phyloP scores from a whole-genome alignment of 2,888 invertebrate genomes.

The Drosophila prolongata region DNA sequence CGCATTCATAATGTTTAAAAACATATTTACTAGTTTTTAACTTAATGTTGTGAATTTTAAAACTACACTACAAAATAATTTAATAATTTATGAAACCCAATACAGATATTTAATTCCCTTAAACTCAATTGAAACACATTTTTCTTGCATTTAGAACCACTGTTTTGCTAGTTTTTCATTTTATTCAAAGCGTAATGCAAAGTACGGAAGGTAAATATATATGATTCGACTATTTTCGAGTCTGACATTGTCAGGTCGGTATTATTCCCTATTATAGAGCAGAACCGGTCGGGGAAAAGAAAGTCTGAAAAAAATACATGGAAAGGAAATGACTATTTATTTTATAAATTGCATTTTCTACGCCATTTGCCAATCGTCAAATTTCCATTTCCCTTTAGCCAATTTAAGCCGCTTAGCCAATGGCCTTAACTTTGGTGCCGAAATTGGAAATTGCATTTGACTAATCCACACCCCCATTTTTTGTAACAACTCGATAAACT shows the following conservation, averaged over 20 bases:
- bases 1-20: too few relatives aligned
- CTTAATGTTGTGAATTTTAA: too few relatives aligned
- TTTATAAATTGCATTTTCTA: conserved; percentile 60
- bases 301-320: conserved; percentile 10
- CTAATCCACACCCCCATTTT: conserved; percentile 10
- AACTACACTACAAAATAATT: too few relatives aligned
- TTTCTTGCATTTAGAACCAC: background rate
- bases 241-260: conserved; percentile 44
- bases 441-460: conserved; percentile 47
- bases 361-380: conserved; percentile 46
- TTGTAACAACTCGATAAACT: conserved; percentile 18
- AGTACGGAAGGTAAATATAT: conserved; percentile 65
- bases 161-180: background rate
- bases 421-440: conserved; percentile 13
- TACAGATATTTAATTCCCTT: too few relatives aligned
- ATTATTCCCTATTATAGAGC: conserved; percentile 3
- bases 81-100: too few relatives aligned
- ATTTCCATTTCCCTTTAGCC: conserved; percentile 41
- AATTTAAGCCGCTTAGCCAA: conserved; percentile 64
- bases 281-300: conserved; percentile 10
- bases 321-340: conserved; percentile 37
- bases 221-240: conserved; percentile 39
- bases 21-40: too few relatives aligned
- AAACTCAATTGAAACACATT: background rate
- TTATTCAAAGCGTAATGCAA: conserved; percentile 3